These are phyloP conservation scores for Zoroaster sp. DNA, from an alignment of 53 echinoderm and acorn worm genomes.

Conservation along the genomic window DNA sequence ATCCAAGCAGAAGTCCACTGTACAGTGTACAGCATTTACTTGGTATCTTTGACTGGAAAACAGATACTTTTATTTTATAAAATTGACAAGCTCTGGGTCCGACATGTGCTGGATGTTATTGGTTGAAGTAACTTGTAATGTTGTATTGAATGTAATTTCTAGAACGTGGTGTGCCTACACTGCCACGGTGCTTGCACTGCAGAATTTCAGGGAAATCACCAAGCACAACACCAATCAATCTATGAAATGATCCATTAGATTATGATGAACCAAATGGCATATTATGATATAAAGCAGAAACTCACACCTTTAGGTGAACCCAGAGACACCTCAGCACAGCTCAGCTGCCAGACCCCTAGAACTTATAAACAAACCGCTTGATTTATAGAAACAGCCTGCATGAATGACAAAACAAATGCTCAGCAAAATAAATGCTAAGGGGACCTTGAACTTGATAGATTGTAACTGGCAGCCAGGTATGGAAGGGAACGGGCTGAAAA, in stretches of 20 bases:
- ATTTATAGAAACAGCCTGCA: conserved; percentile 7
- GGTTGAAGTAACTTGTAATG: too few species aligned
- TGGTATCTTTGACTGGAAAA: too few species aligned
- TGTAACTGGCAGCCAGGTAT: background rate
- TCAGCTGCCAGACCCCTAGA: background rate
- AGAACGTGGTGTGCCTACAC: too few species aligned
- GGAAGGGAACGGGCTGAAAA: background rate
- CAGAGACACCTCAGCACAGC: background rate
- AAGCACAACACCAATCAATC: background rate
- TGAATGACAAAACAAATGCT: too few species aligned
- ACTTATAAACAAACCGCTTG: background rate
- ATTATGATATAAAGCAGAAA: background rate
- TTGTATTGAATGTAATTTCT: too few species aligned
- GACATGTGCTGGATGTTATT: too few species aligned
- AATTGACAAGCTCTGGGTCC: too few species aligned
- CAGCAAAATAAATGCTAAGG: background rate
- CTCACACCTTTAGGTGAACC: background rate
- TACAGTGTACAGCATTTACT: too few species aligned
- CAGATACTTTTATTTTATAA: too few species aligned
- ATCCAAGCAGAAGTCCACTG: too few species aligned
- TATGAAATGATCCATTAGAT: background rate
- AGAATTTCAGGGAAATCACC: background rate
- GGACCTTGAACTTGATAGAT: conserved; percentile 24
- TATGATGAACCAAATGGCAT: background rate
- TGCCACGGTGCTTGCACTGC: background rate